Evolutionary conservation across 2,113 vertebrate species (phyloP), one percentile per base, ranked within the genome.

Genomic region (Coryphaenoides rupestris): DNA sequence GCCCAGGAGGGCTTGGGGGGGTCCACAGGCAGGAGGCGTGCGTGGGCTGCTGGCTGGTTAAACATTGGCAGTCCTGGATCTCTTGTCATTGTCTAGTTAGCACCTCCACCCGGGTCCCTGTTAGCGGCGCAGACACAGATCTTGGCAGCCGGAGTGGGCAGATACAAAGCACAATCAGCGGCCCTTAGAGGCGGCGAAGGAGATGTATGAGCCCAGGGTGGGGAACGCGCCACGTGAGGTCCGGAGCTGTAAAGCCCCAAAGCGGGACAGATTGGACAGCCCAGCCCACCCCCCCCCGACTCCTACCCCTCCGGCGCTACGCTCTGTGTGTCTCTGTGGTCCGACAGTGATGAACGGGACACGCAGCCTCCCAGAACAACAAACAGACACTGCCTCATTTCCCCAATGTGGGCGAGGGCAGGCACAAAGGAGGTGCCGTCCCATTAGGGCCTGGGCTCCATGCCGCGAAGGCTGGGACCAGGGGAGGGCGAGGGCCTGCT

Each of bases 351-450:
- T 83, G 73, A 84, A 88, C 80, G 82, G 79, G 79, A 75, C 79
- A 21, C 67, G 54, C 68, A 50, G 63, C 70, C 82, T 24, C 70
- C 74, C 84, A 82, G 75, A 86, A 80, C 83, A 86, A 86, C 86
- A 88, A 87, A 88, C 84, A 87, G 81, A 86, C 81, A 84, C 75
- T 56, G 80, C 86, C 83, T 88, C 84, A 80, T 89, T 89, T 90
- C 78, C 83, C 75, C 85, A 88, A 86, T 87, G 89, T 79, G 85
- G 83, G 79, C 49, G 62, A 82, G 81, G 81, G 76, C 87, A 85
- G 85, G 83, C 73, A 73, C 58, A 83, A 88, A 87, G 83, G 82
- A 85, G 82, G 79, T 78, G 85, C 82, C 86, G 81, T 83, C 83
- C 84, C 75, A 85, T 87, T 86, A 86, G 79, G 72, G 66, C 73